phyloP scores from a whole-genome alignment of 37 sponge, comb jelly and placozoan genomes.

The Haliclona indistincta region DNA sequence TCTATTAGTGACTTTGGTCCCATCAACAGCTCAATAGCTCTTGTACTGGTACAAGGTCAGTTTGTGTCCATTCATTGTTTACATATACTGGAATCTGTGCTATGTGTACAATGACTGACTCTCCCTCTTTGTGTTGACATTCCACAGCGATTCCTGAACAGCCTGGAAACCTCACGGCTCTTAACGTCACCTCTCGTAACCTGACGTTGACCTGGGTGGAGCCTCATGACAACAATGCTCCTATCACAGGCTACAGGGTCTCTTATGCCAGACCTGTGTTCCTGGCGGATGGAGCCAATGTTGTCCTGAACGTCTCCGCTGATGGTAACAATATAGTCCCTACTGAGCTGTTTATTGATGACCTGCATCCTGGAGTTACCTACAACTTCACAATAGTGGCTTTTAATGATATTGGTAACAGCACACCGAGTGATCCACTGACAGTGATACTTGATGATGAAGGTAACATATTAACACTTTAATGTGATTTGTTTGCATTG shows the following conservation, averaged over 20 bases:
- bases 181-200: slow-evolving; percentile 25
- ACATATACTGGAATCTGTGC: not conserved
- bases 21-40: slow-evolving; percentile 4
- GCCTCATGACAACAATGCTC: slow-evolving; percentile 71
- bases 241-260: slow-evolving; percentile 36
- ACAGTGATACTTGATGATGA: slow-evolving; percentile 35
- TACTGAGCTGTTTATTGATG: not conserved
- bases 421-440: slow-evolving; percentile 31
- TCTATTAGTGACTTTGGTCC: not conserved
- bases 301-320: not conserved
- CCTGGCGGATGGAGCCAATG: not conserved
- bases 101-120: slow-evolving; percentile 6
- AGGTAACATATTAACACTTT: too few relatives aligned
- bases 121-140: not conserved
- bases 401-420: slow-evolving; percentile 48
- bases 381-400: slow-evolving; percentile 58
- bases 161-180: slow-evolving; percentile 22
- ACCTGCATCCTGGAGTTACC: slow-evolving; percentile 44
- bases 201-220: slow-evolving; percentile 41
- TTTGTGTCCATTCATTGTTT: not conserved
- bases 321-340: not conserved
- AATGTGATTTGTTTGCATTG: too few relatives aligned
- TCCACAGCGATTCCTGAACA: slow-evolving; percentile 32
- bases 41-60: slow-evolving; percentile 58
- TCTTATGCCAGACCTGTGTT: slow-evolving; percentile 4